phyloP scores from a whole-genome alignment of 2,113 vertebrate genomes.

The Cochlearius cochlearius region DNA sequence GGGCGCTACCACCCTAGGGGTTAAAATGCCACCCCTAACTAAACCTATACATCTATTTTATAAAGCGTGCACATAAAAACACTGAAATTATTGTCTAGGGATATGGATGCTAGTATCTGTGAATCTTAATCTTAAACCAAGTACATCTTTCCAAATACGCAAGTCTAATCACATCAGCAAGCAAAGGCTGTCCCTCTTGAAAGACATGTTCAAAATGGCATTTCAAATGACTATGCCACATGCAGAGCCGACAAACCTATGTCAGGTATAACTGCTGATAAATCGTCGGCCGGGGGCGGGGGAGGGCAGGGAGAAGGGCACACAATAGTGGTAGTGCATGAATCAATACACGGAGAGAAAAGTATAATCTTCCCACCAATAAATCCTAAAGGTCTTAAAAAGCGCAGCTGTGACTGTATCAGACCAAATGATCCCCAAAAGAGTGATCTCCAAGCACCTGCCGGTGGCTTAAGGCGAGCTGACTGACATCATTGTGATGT shows the following conservation, averaged over 20 bases:
- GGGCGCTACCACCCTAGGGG: rapidly evolving
- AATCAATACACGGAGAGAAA: neutral
- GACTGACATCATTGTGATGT: neutral
- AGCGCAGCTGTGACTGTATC: neutral
- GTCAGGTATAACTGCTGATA: neutral
- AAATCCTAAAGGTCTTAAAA: neutral
- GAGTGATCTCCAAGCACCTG: constrained; percentile 6
- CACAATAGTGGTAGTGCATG: neutral
- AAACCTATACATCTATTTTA: neutral
- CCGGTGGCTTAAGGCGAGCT: neutral
- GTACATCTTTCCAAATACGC: neutral
- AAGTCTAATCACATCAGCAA: neutral
- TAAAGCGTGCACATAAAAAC: neutral
- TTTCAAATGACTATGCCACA: neutral
- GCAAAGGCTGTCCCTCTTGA: neutral
- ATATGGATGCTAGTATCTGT: neutral
- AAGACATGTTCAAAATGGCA: neutral
- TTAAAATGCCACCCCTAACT: neutral
- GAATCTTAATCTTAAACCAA: neutral
- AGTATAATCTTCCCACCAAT: neutral
- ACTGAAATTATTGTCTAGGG: neutral
- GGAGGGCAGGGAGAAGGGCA: neutral
- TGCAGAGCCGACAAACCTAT: neutral
- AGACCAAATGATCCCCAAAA: neutral
- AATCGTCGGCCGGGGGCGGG: neutral